Base-by-base conservation (phyloP, 1,140 invertebrate species). In the Anastrepha obliqua region DNA sequence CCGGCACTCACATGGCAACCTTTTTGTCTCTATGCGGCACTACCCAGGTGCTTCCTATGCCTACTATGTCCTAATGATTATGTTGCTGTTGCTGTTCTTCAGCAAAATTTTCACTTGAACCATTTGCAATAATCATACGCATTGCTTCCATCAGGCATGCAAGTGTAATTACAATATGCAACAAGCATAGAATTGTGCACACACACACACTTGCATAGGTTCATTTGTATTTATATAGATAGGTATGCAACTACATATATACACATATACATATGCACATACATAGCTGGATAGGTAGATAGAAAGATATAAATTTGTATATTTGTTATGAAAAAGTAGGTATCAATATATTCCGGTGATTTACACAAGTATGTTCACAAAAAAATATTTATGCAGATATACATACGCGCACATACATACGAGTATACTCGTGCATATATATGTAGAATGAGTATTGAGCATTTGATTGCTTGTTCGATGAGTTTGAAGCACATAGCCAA, bases 121-220 rank as follows among this genome's bases (percentile, higher is more conserved):
- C 29, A 67, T 13, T 67, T 20, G 20, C 29, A 67, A 67, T 67
- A 39, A 67, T 42, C 64, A 39, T 39, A 67, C 64, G 20, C 64
- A 29, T 67, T 3, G 64, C 62, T 42, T 29, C 4, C 29, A 67
- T 67, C 64, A 29, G 64, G n/a, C 64, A 67, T 67, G n/a, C 64
- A 67, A 67, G 64, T 67, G 64, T 67, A 67, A 67, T 42, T 67
- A 67, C 20, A 67, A 67, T 67, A 67, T 67, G 64, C 20, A 67
- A 55, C 11, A 55, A 8, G 51, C 64, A 55, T 55, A 55, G 51
- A 55, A 8, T 8, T 2, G 51, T 55, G 3, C 51, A 67, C 0
- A 67, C 29, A 42, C 39, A 67, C n/a, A 42, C 29, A 67, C 0
- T 29, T 29, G 29, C 29, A 29, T 29, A 29, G 29, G 29, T 29